Percentiles rank a stretch among this genome's conserved stretches.
These are phyloP conservation scores for Callyntrura guangdongensis DNA, from an alignment of 2,888 invertebrate species.

Conservation along the genomic window DNA sequence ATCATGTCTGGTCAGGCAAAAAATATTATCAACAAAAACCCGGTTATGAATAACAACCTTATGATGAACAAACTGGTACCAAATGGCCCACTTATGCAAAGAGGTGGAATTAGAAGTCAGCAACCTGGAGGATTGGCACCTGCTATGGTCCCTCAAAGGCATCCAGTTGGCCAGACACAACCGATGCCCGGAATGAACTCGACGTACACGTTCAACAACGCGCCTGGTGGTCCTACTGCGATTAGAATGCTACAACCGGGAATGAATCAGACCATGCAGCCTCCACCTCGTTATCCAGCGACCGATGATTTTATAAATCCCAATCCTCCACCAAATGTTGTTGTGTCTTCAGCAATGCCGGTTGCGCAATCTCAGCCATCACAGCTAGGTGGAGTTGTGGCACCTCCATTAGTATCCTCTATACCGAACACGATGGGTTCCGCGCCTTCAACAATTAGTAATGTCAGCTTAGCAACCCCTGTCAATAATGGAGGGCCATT, in stretches of 20 bases:
- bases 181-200: slow-evolving; percentile 80
- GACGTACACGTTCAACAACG: slow-evolving; percentile 80
- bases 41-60: slow-evolving; percentile 83
- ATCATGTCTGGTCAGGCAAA: slow-evolving; percentile 81
- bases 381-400: slow-evolving; percentile 81
- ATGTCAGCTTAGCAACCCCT: slow-evolving; percentile 75
- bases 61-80: slow-evolving; percentile 83
- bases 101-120: slow-evolving; percentile 78
- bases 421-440: slow-evolving; percentile 83
- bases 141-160: slow-evolving; percentile 83
- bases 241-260: slow-evolving; percentile 84
- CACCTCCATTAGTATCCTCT: slow-evolving; percentile 85
- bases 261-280: slow-evolving; percentile 89
- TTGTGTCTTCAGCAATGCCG: slow-evolving; percentile 82
- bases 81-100: slow-evolving; percentile 83
- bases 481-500: slow-evolving; percentile 84
- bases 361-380: slow-evolving; percentile 82
- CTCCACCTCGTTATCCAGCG: slow-evolving; percentile 91
- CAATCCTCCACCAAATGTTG: slow-evolving; percentile 85
- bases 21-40: slow-evolving; percentile 83
- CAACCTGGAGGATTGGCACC: slow-evolving; percentile 81
- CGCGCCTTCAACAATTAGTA: slow-evolving; percentile 80
- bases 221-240: slow-evolving; percentile 75
- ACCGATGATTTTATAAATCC: slow-evolving; percentile 88
- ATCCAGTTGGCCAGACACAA: slow-evolving; percentile 79